Conservation (phyloP, 1,140 invertebrate species). For the Oncopodura yosiiana region DNA sequence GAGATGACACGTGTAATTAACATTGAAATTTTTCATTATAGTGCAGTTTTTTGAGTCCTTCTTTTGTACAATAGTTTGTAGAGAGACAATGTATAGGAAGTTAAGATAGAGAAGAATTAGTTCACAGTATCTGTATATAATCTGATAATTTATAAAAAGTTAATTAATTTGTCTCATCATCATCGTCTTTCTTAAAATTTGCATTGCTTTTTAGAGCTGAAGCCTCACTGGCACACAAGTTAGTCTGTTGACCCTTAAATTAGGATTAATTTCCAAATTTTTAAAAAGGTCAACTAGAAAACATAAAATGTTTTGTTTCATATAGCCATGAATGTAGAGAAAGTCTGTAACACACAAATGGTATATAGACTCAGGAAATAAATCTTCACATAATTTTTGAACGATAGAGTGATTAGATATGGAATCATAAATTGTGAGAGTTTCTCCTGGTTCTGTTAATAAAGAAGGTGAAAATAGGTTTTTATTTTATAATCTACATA, state of each 20-base stretch:
- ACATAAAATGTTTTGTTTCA: slow-evolving; percentile 32
- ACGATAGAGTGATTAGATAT: slow-evolving; percentile 27
- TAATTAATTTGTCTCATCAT: too few species aligned
- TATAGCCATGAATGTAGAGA: slow-evolving; percentile 33
- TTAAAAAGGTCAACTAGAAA: slow-evolving; percentile 30
- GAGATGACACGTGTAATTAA: too few species aligned
- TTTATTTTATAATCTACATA: too few species aligned
- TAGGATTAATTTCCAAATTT: slow-evolving; percentile 29
- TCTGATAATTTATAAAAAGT: too few species aligned
- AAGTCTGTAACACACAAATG: slow-evolving; percentile 33
- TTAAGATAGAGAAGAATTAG: too few species aligned
- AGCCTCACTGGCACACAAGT: slow-evolving; percentile 21
- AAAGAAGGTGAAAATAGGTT: too few species aligned
- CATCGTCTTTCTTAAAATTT: neutral
- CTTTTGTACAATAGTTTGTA: too few species aligned
- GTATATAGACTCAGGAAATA: slow-evolving; percentile 31
- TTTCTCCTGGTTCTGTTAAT: slow-evolving; percentile 29
- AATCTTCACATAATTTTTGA: slow-evolving; percentile 24
- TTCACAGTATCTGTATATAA: too few species aligned
- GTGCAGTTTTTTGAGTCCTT: too few species aligned
- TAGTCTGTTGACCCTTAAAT: slow-evolving; percentile 28
- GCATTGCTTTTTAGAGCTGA: slow-evolving; percentile 8
- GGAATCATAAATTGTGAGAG: slow-evolving; percentile 29
- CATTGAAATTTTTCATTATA: too few species aligned
- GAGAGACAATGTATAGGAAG: too few species aligned